Percentiles rank a stretch among this genome's conserved stretches.
These are phyloP conservation scores for Syngnathus typhle DNA, from an alignment of 2,113 vertebrate genomes.

Conservation along the genomic window DNA sequence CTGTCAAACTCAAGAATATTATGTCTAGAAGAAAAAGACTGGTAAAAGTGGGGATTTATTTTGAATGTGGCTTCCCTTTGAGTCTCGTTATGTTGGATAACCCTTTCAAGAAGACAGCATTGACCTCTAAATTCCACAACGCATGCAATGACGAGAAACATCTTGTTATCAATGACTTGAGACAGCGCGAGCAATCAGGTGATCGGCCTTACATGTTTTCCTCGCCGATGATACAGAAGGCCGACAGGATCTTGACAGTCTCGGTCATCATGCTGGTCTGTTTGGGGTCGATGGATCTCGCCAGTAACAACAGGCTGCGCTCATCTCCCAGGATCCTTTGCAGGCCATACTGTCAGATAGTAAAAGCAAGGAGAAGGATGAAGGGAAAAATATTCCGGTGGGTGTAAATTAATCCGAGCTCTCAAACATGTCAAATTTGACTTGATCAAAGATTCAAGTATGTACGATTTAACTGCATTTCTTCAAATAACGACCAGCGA, in stretches of 20 bases:
- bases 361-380: slow-evolving; percentile 5
- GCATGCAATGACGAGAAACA: slow-evolving; percentile 4
- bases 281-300: slow-evolving; percentile 90
- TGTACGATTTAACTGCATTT: background rate
- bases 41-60: background rate
- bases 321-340: slow-evolving; percentile 93
- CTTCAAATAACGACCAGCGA: background rate
- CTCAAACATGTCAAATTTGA: slow-evolving; percentile 16
- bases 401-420: slow-evolving; percentile 51
- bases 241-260: slow-evolving; percentile 94
- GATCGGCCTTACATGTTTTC: slow-evolving; percentile 84
- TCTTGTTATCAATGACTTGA: background rate
- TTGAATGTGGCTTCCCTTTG: background rate
- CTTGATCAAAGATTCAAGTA: background rate
- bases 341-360: slow-evolving; percentile 80
- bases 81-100: background rate
- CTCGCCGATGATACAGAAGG: slow-evolving; percentile 91
- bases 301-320: slow-evolving; percentile 82
- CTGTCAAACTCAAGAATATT: background rate
- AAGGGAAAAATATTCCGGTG: slow-evolving; percentile 27
- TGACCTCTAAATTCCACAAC: background rate
- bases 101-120: background rate
- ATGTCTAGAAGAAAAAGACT: background rate
- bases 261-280: slow-evolving; percentile 96
- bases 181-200: background rate